phyloP scores from a whole-genome alignment of 92 coral and sea anemone species.

The Porites evermanni region DNA sequence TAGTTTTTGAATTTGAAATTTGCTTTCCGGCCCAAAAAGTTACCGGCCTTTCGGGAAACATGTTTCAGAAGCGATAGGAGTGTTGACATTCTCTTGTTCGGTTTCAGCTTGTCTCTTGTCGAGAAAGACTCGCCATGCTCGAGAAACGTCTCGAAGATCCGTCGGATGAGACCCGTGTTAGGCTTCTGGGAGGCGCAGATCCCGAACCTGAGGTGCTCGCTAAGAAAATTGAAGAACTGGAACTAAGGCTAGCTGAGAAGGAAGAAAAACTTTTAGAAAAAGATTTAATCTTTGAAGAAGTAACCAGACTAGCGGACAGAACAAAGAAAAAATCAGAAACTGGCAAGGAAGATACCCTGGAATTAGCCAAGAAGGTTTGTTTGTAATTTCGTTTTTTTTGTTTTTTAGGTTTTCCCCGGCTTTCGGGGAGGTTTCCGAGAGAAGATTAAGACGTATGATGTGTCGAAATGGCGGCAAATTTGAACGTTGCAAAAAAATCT shows the following conservation, averaged over 20 bases:
- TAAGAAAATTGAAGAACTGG: conserved; percentile 95
- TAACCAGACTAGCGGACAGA: conserved; percentile 96
- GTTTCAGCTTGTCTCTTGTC: conserved; percentile 80
- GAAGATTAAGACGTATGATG: no score
- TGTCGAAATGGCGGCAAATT: no score
- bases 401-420: not conserved
- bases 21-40: no score
- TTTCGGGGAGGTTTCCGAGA: no score
- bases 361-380: conserved; percentile 93
- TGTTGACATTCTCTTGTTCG: not conserved
- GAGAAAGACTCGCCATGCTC: conserved; percentile 87
- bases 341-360: conserved; percentile 95
- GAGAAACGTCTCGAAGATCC: conserved; percentile 95
- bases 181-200: conserved; percentile 89
- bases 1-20: no score
- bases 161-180: conserved; percentile 84
- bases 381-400: no score
- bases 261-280: conserved; percentile 98
- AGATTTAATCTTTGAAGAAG: conserved; percentile 95
- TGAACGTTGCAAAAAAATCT: no score
- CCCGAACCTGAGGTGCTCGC: conserved; percentile 96
- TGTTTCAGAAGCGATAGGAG: not conserved
- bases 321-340: conserved; percentile 96
- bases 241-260: conserved; percentile 94
- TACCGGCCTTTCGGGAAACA: not conserved